Percentiles rank a stretch among this genome's conserved stretches.
Conservation (phyloP, 1,140 invertebrate species). For the Oedothorax gibbosus region DNA sequence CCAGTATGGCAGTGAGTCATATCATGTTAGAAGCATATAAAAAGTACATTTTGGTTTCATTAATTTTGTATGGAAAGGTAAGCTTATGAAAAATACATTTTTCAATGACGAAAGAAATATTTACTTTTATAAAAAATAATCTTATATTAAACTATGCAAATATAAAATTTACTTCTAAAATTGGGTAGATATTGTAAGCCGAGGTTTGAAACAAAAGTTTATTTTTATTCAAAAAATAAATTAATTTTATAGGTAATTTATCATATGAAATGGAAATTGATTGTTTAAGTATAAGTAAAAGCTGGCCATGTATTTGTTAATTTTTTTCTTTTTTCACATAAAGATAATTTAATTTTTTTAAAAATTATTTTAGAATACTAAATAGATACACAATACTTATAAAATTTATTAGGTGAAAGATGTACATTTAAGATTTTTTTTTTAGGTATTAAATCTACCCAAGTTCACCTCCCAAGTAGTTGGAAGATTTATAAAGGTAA, state of each 20-base stretch:
- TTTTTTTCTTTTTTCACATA: too few species aligned
- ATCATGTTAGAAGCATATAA: conserved; percentile 98
- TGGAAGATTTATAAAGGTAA: conserved; percentile 83
- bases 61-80: conserved; percentile 91
- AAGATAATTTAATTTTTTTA: too few species aligned
- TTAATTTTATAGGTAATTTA: not conserved
- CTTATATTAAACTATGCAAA: not conserved
- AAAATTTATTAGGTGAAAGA: not conserved
- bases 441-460: conserved; percentile 79
- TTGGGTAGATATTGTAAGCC: too few species aligned
- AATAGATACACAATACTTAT: not conserved
- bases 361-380: too few species aligned
- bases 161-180: not conserved
- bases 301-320: too few species aligned
- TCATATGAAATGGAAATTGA: not conserved
- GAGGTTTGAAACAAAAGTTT: too few species aligned
- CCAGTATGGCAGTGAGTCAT: conserved; percentile 91
- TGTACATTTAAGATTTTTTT: not conserved
- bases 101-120: not conserved
- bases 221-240: not conserved
- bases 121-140: not conserved
- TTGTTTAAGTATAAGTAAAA: too few species aligned
- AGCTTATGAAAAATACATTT: conserved; percentile 1
- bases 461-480: conserved; percentile 94
- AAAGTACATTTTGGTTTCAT: conserved; percentile 91